Evolutionary conservation across 2,888 invertebrate species (phyloP).

Genomic region (Baronia brevicornis): DNA sequence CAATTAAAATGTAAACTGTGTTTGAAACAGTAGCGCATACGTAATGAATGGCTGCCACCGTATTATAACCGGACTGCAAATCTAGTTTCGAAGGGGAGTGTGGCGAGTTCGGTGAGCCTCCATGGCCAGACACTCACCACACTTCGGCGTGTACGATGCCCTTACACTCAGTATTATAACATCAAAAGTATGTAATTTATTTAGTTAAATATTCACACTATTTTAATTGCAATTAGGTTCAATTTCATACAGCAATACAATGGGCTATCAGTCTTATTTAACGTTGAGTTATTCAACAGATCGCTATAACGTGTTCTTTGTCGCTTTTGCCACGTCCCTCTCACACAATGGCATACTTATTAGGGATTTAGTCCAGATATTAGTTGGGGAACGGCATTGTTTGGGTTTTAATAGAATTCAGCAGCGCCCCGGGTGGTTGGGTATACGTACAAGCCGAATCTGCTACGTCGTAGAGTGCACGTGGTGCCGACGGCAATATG

Average conservation of each 20-base stretch:
- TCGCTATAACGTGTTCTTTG: constrained; percentile 75
- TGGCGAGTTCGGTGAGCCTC: constrained; percentile 73
- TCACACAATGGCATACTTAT: constrained; percentile 76
- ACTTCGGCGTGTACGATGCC: constrained; percentile 62
- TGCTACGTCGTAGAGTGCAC: constrained; percentile 30
- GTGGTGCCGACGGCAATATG: constrained; percentile 39
- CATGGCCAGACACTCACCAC: constrained; percentile 73
- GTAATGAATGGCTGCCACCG: constrained; percentile 63
- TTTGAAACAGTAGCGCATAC: constrained; percentile 58
- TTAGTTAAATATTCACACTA: constrained; percentile 25
- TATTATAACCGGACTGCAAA: constrained; percentile 72
- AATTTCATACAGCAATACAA: constrained; percentile 17
- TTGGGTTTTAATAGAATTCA: constrained; percentile 74
- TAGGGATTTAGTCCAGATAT: constrained; percentile 76
- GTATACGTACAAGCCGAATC: constrained; percentile 38
- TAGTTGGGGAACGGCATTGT: constrained; percentile 75
- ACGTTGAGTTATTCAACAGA: constrained; percentile 33
- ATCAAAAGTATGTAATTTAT: constrained; percentile 23
- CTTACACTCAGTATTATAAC: constrained; percentile 28
- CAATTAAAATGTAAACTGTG: constrained; percentile 47
- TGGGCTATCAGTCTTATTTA: background rate
- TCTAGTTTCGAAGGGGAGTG: constrained; percentile 71
- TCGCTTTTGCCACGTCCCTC: constrained; percentile 69
- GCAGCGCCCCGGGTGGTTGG: constrained; percentile 62
- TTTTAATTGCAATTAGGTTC: background rate